Percentiles rank a stretch among this genome's conserved stretches.
These are phyloP conservation scores for Smittia aterrima DNA, from an alignment of 2,888 invertebrate species.

Conservation along the genomic window DNA sequence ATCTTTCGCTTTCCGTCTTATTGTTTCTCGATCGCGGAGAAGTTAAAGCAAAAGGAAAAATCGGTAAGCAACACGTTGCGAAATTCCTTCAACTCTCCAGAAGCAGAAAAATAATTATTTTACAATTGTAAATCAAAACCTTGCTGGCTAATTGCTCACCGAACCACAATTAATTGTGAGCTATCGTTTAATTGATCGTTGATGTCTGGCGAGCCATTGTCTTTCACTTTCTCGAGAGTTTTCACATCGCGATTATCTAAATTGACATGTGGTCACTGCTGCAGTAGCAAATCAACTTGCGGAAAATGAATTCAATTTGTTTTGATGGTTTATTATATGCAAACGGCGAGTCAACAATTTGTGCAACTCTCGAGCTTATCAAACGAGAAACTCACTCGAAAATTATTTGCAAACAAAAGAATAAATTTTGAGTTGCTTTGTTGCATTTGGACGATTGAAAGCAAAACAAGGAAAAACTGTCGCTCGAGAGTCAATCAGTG, in stretches of 20 bases:
- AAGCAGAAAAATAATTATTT: neutral
- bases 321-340: constrained; percentile 11
- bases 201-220: neutral
- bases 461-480: neutral
- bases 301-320: neutral
- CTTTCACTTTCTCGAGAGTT: neutral
- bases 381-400: neutral
- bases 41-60: neutral
- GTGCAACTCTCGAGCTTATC: neutral
- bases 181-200: constrained; percentile 12
- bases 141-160: neutral
- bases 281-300: neutral
- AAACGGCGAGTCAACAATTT: constrained; percentile 3
- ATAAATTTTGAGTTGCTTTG: constrained; percentile 5
- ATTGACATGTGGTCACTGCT: constrained; percentile 8
- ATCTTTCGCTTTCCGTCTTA: neutral
- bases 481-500: neutral
- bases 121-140: constrained; percentile 1
- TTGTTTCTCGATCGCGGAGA: neutral
- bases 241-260: neutral
- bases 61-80: neutral
- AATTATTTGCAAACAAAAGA: constrained; percentile 29
- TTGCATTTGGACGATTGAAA: neutral
- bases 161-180: constrained; percentile 9
- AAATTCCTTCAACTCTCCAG: neutral